phyloP scores from a whole-genome alignment of 92 coral and sea anemone genomes.

The Metridium senile region DNA sequence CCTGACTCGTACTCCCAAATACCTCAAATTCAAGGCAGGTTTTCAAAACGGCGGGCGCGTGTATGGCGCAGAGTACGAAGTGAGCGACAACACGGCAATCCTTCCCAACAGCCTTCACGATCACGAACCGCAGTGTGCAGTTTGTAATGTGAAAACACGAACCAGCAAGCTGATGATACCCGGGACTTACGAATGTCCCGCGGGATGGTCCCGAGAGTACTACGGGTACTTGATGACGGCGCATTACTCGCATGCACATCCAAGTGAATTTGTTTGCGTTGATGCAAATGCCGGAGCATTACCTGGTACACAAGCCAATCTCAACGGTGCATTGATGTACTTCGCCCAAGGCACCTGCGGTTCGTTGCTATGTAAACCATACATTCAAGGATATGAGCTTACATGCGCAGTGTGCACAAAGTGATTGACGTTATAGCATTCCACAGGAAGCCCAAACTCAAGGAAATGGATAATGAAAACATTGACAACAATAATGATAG shows the following conservation, averaged over 20 bases:
- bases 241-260: constrained; percentile 36
- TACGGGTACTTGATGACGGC: no score
- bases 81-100: not conserved
- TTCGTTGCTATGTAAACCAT: constrained; percentile 46
- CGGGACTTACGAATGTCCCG: constrained; percentile 68
- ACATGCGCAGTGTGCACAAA: constrained; percentile 37
- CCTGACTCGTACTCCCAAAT: constrained; percentile 53
- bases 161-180: constrained; percentile 66
- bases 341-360: constrained; percentile 49
- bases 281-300: constrained; percentile 43
- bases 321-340: constrained; percentile 56
- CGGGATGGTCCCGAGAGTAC: constrained; percentile 71
- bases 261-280: constrained; percentile 51
- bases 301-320: constrained; percentile 11
- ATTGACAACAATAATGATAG: no score
- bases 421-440: no score
- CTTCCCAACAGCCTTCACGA: constrained; percentile 33
- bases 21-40: constrained; percentile 25
- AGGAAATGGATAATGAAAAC: no score
- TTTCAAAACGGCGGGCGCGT: constrained; percentile 26
- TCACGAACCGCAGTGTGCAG: constrained; percentile 61
- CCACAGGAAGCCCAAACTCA: no score
- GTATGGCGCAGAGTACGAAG: constrained; percentile 69
- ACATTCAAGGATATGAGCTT: not conserved
- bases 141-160: constrained; percentile 65